These are phyloP conservation scores for Temnothorax ravouxi DNA, from an alignment of 2,888 invertebrate genomes.

Conservation along the genomic window DNA sequence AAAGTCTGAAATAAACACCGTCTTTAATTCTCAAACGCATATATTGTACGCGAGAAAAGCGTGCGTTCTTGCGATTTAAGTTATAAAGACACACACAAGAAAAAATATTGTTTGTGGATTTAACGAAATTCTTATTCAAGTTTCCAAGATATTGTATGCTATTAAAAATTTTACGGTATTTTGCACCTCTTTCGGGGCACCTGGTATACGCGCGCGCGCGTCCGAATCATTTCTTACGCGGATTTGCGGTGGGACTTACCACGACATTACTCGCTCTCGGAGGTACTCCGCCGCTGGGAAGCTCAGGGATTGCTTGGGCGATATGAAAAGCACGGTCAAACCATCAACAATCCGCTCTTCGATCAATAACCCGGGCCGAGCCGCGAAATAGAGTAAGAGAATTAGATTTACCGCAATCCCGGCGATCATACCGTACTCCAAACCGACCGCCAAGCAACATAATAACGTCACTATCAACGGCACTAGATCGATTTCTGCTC, in stretches of 20 bases:
- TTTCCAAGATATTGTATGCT: background rate
- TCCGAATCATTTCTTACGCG: conserved; percentile 32
- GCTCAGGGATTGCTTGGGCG: conserved; percentile 85
- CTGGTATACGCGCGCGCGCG: background rate
- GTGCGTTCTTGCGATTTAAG: too few relatives aligned
- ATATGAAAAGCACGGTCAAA: conserved; percentile 79
- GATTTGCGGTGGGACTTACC: conserved; percentile 73
- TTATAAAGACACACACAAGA: background rate
- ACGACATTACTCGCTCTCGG: conserved; percentile 85
- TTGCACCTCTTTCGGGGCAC: background rate
- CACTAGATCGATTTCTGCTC: conserved; percentile 90
- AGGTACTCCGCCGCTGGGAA: conserved; percentile 89
- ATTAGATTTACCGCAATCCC: conserved; percentile 90
- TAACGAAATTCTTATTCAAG: background rate
- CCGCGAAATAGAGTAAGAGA: conserved; percentile 89
- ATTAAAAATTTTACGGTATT: background rate
- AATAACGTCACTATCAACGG: conserved; percentile 90
- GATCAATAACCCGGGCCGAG: conserved; percentile 89
- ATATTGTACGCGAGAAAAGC: background rate
- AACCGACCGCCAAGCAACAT: conserved; percentile 90
- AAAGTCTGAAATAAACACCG: background rate
- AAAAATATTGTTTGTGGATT: background rate
- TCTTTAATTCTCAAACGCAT: background rate
- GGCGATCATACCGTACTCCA: conserved; percentile 89
- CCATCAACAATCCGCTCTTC: conserved; percentile 88